phyloP scores from a whole-genome alignment of 2,113 vertebrate species.

The Argyrosomus japonicus region DNA sequence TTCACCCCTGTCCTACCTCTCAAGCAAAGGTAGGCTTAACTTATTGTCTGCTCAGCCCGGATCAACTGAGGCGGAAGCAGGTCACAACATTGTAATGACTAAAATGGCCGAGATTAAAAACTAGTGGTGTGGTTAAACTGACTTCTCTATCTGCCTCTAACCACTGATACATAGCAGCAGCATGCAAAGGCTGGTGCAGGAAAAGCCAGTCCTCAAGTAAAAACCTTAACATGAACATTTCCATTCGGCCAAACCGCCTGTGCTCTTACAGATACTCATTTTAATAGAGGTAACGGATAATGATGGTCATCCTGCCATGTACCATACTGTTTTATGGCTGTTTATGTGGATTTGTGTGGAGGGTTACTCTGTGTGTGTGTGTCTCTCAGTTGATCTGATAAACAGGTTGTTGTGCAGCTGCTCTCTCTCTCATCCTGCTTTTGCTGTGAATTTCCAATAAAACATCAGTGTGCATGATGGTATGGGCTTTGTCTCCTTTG shows the following conservation, averaged over 20 bases:
- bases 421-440: constrained; percentile 41
- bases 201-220: too few species aligned
- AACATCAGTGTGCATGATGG: constrained; percentile 52
- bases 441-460: constrained; percentile 59
- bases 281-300: too few species aligned
- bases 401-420: constrained; percentile 18
- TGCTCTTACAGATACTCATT: neutral
- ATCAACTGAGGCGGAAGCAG: neutral
- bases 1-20: too few species aligned
- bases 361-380: neutral
- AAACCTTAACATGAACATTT: too few species aligned
- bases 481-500: neutral
- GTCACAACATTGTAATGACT: neutral
- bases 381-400: neutral
- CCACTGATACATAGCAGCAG: constrained; percentile 4
- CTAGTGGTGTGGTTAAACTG: neutral
- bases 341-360: neutral
- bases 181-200: neutral
- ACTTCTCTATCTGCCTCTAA: neutral
- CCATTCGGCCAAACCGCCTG: too few species aligned
- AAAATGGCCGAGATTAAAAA: neutral
- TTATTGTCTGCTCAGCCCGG: neutral
- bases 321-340: neutral
- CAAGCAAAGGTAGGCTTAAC: neutral
- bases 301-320: neutral